Evolutionary conservation across 2,797 vertebrate species (phyloP), one percentile per base, ranked within the genome.

Genomic region (Sebastes flavidus): DNA sequence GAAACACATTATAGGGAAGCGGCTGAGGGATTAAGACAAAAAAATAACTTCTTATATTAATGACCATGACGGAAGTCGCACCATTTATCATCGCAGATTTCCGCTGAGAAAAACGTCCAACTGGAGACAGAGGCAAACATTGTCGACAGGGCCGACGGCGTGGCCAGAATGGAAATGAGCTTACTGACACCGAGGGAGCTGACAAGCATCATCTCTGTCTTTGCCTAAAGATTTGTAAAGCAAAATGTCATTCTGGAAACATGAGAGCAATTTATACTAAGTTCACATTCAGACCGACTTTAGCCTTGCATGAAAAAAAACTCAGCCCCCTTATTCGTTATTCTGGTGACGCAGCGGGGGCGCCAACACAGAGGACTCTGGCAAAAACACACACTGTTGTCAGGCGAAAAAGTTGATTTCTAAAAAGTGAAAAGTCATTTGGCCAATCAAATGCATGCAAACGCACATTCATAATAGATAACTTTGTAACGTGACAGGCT

Each of bases 81-180:
- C 24, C 67, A 66, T 90, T 29, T 16, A 77, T 87, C 86, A 82
- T 49, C 32, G 6, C 55, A 54, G 27, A 74, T 72, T 75, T 60
- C 25, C 18, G 8, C 61, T 63, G 34, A 69, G 63, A 60, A 73
- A 72, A 81, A 60, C 55, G 42, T 18, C 16, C 18, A 18, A 49
- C 42, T 20, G 9, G 72, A 85, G 67, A 84, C 30, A 4, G 72
- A 87, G 61, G 70, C 27, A 80, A 73, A 80, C 58, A 8, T 8
- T 67, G 78, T 42, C 32, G 36, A 46, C 62, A 14, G 36, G 62
- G 29, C 56, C 58, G 59, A 38, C 29, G 16, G 46, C 5, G 70
- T 34, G 55, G 80, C 49, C 70, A 75, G 85, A 86, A 79, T 83
- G 36, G 32, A 84, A 87, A 91, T 83, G 69, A 88, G 78, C 61